Conservation (phyloP, 2,797 vertebrate species). For the Darevskia nairensis region DNA sequence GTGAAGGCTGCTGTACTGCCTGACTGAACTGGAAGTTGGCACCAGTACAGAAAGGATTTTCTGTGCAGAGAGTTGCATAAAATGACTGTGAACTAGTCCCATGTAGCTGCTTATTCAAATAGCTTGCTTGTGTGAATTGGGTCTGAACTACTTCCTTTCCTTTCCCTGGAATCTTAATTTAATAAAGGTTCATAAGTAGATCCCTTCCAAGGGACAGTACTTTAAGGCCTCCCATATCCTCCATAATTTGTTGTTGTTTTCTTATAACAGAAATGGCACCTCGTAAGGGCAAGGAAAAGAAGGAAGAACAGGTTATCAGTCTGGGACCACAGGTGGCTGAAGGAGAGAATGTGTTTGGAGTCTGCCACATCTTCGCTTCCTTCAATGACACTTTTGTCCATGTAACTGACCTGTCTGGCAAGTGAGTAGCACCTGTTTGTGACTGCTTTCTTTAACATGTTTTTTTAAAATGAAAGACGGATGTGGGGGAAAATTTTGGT, state of each 20-base stretch:
- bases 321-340: slow-evolving; percentile 96
- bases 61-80: background rate
- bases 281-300: slow-evolving; percentile 99
- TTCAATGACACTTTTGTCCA: slow-evolving; percentile 99
- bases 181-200: background rate
- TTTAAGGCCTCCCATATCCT: background rate
- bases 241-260: rapidly evolving
- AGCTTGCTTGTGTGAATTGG: background rate
- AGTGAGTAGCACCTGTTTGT: slow-evolving; percentile 81
- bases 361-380: slow-evolving; percentile 98
- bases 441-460: rapidly evolving
- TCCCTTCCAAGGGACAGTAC: background rate
- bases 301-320: slow-evolving; percentile 98
- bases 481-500: too few relatives aligned
- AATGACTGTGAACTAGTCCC: background rate
- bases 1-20: background rate
- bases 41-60: background rate
- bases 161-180: background rate
- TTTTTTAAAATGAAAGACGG: background rate
- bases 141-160: background rate
- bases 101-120: background rate
- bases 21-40: background rate
- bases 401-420: slow-evolving; percentile 96
- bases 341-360: slow-evolving; percentile 96
- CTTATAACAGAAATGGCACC: slow-evolving; percentile 88